These are phyloP conservation scores for Syngnathoides biaculeatus DNA, from an alignment of 2,113 vertebrate species.

Conservation along the genomic window DNA sequence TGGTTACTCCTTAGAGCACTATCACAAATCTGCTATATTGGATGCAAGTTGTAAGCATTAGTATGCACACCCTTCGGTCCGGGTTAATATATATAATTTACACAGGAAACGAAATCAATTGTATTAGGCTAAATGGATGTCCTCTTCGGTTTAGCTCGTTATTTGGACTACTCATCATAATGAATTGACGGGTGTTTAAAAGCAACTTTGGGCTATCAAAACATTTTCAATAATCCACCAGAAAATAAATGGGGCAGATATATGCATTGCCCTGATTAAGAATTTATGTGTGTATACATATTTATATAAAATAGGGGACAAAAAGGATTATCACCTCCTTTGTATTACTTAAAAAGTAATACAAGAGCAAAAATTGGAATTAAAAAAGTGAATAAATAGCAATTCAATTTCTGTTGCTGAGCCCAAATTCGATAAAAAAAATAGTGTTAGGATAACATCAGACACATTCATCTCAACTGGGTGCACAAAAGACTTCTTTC, in stretches of 20 bases:
- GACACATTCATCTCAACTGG: neutral
- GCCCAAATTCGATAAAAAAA: neutral
- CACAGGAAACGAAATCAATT: neutral
- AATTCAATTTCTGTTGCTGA: neutral
- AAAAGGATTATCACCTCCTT: neutral
- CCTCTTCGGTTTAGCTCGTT: neutral
- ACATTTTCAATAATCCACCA: no score
- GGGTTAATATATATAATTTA: neutral
- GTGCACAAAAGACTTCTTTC: no score
- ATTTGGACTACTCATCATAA: no score
- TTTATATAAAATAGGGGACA: neutral
- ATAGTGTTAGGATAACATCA: no score
- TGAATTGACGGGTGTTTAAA: no score
- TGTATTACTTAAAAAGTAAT: neutral
- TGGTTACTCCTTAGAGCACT: constrained; percentile 10
- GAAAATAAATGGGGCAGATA: neutral
- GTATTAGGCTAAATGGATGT: neutral
- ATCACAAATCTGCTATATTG: neutral
- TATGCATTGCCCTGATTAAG: neutral
- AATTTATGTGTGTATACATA: neutral
- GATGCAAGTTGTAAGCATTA: neutral
- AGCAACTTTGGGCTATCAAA: no score
- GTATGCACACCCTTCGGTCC: neutral
- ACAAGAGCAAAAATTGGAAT: neutral
- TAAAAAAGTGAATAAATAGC: neutral